phyloP scores from a whole-genome alignment of 2,888 invertebrate species.

The Cryptocephalus moraei region DNA sequence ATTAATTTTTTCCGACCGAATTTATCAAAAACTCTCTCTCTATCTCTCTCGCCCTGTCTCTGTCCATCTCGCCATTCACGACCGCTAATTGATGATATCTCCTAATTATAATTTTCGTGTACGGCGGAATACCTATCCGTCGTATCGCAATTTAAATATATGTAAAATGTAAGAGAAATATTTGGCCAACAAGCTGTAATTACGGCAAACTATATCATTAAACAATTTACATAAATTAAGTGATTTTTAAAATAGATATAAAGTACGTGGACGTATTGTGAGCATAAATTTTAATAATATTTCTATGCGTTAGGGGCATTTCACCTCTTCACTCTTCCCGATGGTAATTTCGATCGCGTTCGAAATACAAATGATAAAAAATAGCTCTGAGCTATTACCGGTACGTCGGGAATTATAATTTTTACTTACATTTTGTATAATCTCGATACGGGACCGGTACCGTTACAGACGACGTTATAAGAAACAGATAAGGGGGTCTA shows the following conservation, averaged over 20 bases:
- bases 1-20: too few species aligned
- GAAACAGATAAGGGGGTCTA: too few species aligned
- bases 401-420: too few species aligned
- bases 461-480: too few species aligned
- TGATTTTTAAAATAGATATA: conserved; percentile 20
- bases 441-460: too few species aligned
- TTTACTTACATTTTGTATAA: too few species aligned
- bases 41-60: too few species aligned
- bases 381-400: too few species aligned
- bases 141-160: background rate
- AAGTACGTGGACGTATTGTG: conserved; percentile 13
- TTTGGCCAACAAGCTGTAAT: conserved; percentile 22
- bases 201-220: conserved; percentile 20
- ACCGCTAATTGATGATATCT: conserved; percentile 6
- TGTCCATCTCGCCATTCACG: background rate
- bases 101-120: conserved; percentile 11
- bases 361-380: too few species aligned
- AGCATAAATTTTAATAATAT: conserved; percentile 20
- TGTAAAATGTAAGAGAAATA: conserved; percentile 14
- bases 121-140: background rate
- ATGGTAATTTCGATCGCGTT: too few species aligned
- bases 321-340: too few species aligned
- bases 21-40: too few species aligned
- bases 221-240: conserved; percentile 24
- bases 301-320: background rate